Evolutionary conservation across 23 tunicate genomes (phyloP), one percentile per base, ranked within the genome.

Genomic region (Halocynthia roretzi): DNA sequence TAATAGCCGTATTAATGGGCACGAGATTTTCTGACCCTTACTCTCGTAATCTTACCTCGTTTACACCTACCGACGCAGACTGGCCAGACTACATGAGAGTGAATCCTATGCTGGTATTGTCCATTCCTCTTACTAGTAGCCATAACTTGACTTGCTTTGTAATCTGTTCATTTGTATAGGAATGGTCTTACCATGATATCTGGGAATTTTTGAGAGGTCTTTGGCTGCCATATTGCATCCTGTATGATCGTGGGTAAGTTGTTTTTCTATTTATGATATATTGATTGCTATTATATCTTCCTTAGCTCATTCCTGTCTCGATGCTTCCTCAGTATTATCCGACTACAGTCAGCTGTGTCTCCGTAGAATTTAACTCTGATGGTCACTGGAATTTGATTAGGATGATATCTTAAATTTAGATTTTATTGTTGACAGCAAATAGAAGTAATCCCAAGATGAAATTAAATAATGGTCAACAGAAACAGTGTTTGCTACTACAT

Each of bases 51-150:
- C 67, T 93, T 12, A 52, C 82, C 15, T 48, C 88, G 6, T 93
- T 93, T 71, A 51, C 93, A 14, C 85, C 88, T 7, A 86, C 93
- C 6, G 98, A 93, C 53, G 57, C 23, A 7, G 98, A 80, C 67
- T 93, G 98, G 98, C 98, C 98, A 11, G 31, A 53, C 7, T 88
- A 70, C 69, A 87, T 93, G 94, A 76, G 98, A 64, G 79, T 93
- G 40, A 93, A 89, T 72, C 98, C 98, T 5, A 78, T 93, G 49
- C 75, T 93, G 83, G 95, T 88, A 53, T 18, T 17, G 12, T 15
- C 40, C 20, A n/a, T 68, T 19, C 14, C 20, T 12, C 14, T 0
- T n/a, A 68, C 20, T 1, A 12, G 18, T 19, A 68, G 44, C 44
- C 44, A 31, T 31, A 31, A 31, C 44, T 31, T 31, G 44, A 31